Conservation (phyloP, 2,888 invertebrate species). For the Lepidochitona cinerea region DNA sequence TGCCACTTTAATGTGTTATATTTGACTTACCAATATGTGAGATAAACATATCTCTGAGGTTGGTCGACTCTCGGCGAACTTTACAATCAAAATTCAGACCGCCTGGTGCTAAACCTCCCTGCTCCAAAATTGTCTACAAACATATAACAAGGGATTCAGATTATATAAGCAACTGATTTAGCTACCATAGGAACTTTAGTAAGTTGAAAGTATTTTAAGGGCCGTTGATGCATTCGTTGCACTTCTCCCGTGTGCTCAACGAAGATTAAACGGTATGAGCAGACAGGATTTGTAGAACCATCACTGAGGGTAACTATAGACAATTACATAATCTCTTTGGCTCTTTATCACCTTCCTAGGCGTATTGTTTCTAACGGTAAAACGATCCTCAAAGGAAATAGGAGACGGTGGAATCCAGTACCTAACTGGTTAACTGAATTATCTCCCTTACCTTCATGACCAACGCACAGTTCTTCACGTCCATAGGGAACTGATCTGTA, state of each 20-base stretch:
- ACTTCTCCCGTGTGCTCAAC: too few relatives aligned
- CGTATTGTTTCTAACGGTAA: neutral
- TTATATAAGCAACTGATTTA: neutral
- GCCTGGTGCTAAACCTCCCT: constrained; percentile 76
- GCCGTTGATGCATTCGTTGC: too few relatives aligned
- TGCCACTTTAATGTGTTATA: too few relatives aligned
- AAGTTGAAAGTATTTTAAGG: neutral
- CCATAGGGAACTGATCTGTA: constrained; percentile 75
- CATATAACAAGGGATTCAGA: neutral
- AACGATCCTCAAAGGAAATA: neutral
- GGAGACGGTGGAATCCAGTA: too few relatives aligned
- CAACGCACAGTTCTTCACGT: constrained; percentile 74
- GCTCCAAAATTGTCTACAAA: constrained; percentile 64
- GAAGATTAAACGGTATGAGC: too few relatives aligned
- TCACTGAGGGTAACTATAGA: too few relatives aligned
- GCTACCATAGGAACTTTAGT: neutral
- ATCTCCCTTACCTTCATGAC: constrained; percentile 74
- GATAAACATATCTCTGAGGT: constrained; percentile 74
- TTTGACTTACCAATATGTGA: constrained; percentile 72
- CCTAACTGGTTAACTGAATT: too few relatives aligned
- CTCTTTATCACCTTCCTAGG: too few relatives aligned
- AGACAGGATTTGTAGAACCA: too few relatives aligned
- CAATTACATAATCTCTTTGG: too few relatives aligned
- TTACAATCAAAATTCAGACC: constrained; percentile 76
- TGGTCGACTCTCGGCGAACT: constrained; percentile 74